phyloP scores from a whole-genome alignment of 2,888 invertebrate genomes.

The Lithophane ornitopus region DNA sequence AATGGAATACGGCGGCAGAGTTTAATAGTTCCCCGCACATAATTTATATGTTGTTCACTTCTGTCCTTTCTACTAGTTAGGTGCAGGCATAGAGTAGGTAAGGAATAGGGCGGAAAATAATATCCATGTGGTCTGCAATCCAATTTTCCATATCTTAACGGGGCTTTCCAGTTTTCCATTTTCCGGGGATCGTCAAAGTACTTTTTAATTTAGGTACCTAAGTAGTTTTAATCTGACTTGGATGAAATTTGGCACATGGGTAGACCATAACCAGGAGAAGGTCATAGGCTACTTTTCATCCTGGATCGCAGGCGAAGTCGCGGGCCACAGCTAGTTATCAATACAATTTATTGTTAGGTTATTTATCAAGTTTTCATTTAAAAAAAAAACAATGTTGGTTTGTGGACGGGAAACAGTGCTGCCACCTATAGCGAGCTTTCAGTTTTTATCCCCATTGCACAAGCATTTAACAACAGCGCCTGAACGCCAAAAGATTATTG shows the following conservation, averaged over 20 bases:
- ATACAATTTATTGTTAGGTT: no score
- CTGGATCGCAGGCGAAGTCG: no score
- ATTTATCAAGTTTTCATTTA: no score
- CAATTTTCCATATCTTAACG: not conserved
- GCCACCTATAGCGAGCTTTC: not conserved
- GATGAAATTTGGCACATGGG: no score
- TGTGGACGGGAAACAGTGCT: not conserved
- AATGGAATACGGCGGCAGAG: slow-evolving; percentile 60
- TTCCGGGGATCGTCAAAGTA: not conserved
- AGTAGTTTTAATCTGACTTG: no score
- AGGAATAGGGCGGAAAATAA: not conserved
- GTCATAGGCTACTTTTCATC: no score
- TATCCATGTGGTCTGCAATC: not conserved
- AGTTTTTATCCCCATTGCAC: not conserved
- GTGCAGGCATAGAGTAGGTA: slow-evolving; percentile 44
- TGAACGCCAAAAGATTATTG: not conserved
- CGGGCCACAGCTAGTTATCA: no score
- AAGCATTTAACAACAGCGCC: not conserved
- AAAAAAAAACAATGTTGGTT: not conserved
- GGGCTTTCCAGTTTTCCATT: no score
- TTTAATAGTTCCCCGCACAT: slow-evolving; percentile 65
- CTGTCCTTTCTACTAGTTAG: slow-evolving; percentile 49
- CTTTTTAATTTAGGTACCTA: not conserved
- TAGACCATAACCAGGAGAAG: no score
- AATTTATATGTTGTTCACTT: slow-evolving; percentile 59